phyloP scores from a whole-genome alignment of 2,888 invertebrate genomes.

The Aphrophora alni region DNA sequence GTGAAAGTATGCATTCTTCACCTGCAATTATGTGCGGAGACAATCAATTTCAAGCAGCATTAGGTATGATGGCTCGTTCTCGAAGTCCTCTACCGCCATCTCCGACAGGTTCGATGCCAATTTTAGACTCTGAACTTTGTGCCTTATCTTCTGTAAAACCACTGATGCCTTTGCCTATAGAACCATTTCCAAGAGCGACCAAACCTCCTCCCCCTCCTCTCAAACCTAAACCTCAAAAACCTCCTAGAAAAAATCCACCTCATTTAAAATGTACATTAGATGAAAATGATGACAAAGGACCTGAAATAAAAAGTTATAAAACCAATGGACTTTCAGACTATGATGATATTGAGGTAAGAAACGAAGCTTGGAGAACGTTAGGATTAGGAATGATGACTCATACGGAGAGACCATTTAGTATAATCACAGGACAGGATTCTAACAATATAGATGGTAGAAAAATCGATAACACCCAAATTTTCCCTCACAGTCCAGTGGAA shows the following conservation, averaged over 20 bases:
- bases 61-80: conserved; percentile 82
- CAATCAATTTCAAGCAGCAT: conserved; percentile 74
- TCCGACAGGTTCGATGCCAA: conserved; percentile 59
- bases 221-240: conserved; percentile 66
- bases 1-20: conserved; percentile 66
- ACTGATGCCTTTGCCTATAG: conserved; percentile 38
- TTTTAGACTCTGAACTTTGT: conserved; percentile 59
- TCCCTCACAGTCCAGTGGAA: conserved; percentile 50
- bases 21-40: conserved; percentile 64
- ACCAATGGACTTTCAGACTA: conserved; percentile 59
- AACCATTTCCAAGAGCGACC: conserved; percentile 27
- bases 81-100: conserved; percentile 80
- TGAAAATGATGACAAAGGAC: conserved; percentile 13
- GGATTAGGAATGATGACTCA: conserved; percentile 78
- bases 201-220: conserved; percentile 63
- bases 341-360: conserved; percentile 77
- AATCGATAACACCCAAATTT: too few relatives aligned
- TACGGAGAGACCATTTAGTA: conserved; percentile 61
- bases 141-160: conserved; percentile 46
- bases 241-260: conserved; percentile 63
- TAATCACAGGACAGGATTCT: neutral
- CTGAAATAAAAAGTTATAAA: neutral
- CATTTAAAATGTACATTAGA: neutral
- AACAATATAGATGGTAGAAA: neutral
- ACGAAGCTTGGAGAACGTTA: conserved; percentile 82